Evolutionary conservation across 2,888 invertebrate genomes (phyloP).

Genomic region (Drosophila kokeensis): DNA sequence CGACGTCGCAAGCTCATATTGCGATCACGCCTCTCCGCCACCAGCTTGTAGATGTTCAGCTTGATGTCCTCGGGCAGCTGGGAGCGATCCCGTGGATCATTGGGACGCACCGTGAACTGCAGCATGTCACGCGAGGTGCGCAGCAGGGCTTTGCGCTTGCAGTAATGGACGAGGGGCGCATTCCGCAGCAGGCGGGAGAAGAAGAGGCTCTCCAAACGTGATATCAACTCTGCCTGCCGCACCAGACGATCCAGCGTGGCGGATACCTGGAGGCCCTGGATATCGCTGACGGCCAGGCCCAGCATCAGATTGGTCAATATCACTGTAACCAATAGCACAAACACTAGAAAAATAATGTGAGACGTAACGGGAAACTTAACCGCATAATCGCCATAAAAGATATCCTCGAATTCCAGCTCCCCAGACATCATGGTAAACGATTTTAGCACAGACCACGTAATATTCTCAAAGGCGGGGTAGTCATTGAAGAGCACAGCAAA

Average conservation of each 20-base stretch:
- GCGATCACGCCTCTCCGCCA: constrained; percentile 89
- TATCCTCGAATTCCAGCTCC: constrained; percentile 93
- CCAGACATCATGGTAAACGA: constrained; percentile 96
- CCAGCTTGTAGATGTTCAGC: constrained; percentile 90
- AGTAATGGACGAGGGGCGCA: constrained; percentile 88
- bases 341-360: constrained; percentile 90
- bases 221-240: constrained; percentile 92
- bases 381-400: constrained; percentile 88
- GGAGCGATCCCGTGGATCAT: constrained; percentile 91
- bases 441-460: constrained; percentile 88
- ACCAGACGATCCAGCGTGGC: constrained; percentile 92
- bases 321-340: constrained; percentile 92
- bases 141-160: constrained; percentile 90
- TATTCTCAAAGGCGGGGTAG: constrained; percentile 89
- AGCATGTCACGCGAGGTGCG: constrained; percentile 91
- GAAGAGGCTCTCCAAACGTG: constrained; percentile 92
- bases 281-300: constrained; percentile 94
- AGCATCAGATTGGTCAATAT: constrained; percentile 93
- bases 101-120: constrained; percentile 91
- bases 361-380: constrained; percentile 90
- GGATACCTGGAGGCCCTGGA: constrained; percentile 92
- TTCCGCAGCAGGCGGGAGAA: constrained; percentile 91
- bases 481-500: constrained; percentile 93
- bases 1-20: constrained; percentile 86
- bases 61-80: constrained; percentile 91